Evolutionary conservation across 2,797 vertebrate species (phyloP), one percentile per base, ranked within the genome.

Genomic region (Coilia nasus): DNA sequence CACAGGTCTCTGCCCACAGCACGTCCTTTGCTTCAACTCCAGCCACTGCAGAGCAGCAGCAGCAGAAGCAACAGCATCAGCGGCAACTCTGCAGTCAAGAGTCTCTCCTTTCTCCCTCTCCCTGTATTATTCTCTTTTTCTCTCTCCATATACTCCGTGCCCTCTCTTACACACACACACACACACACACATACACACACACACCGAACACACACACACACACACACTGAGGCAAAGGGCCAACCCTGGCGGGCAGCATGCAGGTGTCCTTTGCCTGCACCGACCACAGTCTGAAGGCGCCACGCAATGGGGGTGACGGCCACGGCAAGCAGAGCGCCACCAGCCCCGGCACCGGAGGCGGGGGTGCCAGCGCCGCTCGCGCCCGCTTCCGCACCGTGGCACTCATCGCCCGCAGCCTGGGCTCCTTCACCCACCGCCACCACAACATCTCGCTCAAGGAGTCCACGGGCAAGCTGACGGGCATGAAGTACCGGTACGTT

Each of bases 211-310:
- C n/a, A 50, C 60, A 56, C 81, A 44, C 15, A 21, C 60, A 60
- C 80, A 25, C 56, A 82, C 60, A 80, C 12, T 9, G 31, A 86
- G 46, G 35, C 19, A 59, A 84, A 28, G 35, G 71, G 6, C 41
- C 56, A n/a, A 19, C 85, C 21, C 21, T 83, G 60, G 7, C 47
- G 31, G 25, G 90, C 95, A 99, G 90, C 95, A 99, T 99, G 98
- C 98, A 99, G 96, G 98, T 99, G 93, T 99, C 98, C 88, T 98
- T 99, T 88, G 98, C 98, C 82, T 99, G 98, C 90, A 98, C 98
- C 0, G 98, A 99, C 92, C 98, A 99, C 88, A 98, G 97, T 90
- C 92, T 99, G 88, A 99, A 98, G 96, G 96, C 96, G 87, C 95
- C 95, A 0, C 95, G 98, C 81, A 97, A 97, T 89, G 97, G 97